phyloP scores from a whole-genome alignment of 2,888 invertebrate species.

The Apodemia zela region DNA sequence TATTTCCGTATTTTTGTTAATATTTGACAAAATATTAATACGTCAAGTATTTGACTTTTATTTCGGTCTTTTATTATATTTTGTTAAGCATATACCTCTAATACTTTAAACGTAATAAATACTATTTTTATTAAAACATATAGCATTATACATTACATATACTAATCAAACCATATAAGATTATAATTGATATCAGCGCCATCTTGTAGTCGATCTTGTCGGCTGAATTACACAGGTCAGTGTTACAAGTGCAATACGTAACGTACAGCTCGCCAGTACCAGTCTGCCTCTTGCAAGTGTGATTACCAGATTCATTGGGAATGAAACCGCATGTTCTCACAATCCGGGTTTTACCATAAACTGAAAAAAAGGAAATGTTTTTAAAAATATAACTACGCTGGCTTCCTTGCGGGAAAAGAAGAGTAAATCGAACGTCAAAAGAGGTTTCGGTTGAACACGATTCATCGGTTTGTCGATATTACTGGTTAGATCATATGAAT shows the following conservation, averaged over 20 bases:
- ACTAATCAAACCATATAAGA: neutral
- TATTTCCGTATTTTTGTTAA: no score
- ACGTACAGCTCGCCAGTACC: constrained; percentile 87
- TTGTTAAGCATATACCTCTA: neutral
- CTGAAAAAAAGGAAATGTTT: constrained; percentile 66
- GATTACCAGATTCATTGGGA: constrained; percentile 81
- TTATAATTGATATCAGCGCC: constrained; percentile 32
- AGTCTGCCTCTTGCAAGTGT: constrained; percentile 83
- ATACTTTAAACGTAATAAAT: neutral
- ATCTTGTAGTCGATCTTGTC: constrained; percentile 34
- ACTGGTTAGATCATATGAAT: no score
- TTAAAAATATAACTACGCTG: no score
- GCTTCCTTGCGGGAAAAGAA: no score
- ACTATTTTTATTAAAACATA: neutral
- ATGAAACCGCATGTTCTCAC: constrained; percentile 91
- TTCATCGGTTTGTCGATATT: no score
- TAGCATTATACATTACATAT: neutral
- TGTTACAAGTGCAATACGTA: constrained; percentile 88
- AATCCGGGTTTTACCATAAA: constrained; percentile 87
- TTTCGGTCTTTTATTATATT: neutral
- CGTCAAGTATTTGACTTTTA: no score
- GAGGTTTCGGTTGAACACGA: no score
- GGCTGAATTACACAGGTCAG: constrained; percentile 87
- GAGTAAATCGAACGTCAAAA: no score
- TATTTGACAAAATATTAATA: no score